Conservation (phyloP, 1,140 invertebrate genomes). For the Atta colombica region DNA sequence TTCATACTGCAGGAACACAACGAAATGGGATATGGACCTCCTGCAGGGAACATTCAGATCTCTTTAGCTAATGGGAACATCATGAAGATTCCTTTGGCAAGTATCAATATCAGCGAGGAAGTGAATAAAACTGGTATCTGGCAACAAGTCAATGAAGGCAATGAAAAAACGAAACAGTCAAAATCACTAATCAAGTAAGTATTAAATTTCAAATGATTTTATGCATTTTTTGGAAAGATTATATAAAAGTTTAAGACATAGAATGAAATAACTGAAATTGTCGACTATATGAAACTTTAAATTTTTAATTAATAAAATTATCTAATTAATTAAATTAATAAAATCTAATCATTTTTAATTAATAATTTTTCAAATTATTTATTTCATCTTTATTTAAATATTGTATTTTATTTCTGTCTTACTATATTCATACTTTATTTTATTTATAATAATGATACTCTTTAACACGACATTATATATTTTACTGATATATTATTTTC, state of each 20-base stretch:
- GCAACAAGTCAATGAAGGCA: constrained; percentile 94
- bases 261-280: background rate
- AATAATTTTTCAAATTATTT: background rate
- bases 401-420: background rate
- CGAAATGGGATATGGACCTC: constrained; percentile 81
- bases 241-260: background rate
- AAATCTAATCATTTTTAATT: background rate
- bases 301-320: background rate
- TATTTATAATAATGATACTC: background rate
- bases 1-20: constrained; percentile 80
- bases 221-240: background rate
- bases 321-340: too few species aligned
- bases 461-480: background rate
- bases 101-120: constrained; percentile 97
- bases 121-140: constrained; percentile 97
- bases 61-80: constrained; percentile 96
- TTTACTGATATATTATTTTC: background rate
- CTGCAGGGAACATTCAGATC: constrained; percentile 92
- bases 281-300: background rate
- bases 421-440: background rate
- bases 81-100: constrained; percentile 95
- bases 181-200: constrained; percentile 83
- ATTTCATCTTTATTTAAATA: background rate
- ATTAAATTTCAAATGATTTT: background rate
- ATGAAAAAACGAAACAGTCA: constrained; percentile 84